Evolutionary conservation across 1,140 invertebrate genomes (phyloP), one percentile per base, ranked within the genome.

Genomic region (Anthonomus grandis): DNA sequence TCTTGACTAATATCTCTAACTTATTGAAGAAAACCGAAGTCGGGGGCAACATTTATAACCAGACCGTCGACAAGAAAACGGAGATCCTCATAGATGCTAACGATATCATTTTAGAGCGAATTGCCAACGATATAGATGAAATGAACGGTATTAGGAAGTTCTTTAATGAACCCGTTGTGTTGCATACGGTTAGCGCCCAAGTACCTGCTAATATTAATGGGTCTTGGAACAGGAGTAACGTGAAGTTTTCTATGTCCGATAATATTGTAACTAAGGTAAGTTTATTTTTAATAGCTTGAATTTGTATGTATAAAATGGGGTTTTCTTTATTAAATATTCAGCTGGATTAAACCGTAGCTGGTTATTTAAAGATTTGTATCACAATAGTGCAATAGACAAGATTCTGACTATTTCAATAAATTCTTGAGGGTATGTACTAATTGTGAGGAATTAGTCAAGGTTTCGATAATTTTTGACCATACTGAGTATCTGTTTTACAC

Each of bases 41-140:
- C 27, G 76, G 78, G 27, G 79, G 78, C 1, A 86, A 82, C 36
- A 78, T 90, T 10, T 70, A 64, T 62, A 70, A 72, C 50, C 68
- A 80, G 27, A 81, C 83, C 57, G 49, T 80, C 2, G 84, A 90
- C 41, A 86, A 91, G 58, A 86, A 85, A 66, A 84, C 87, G 66
- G 89, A 91, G 61, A 72, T 88, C 34, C 62, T 92, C 8, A 73
- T 84, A 22, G 88, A 91, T 66, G 81, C 82, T 9, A 92, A 91
- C 76, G 90, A 93, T 73, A 76, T 81, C 21, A 78, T 92, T n/a
- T 72, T 91, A n/a, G 90, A 93, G 68, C 79, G 83, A 70, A 84
- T 89, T 25, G 87, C 87, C 67, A 82, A 81, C 69, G 75, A 74
- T 59, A 78, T 92, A 64, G 88, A 91, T 72, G 82, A 87, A 67